These are phyloP conservation scores for Tetragonula clypearis DNA, from an alignment of 1,140 invertebrate genomes.

Conservation along the genomic window DNA sequence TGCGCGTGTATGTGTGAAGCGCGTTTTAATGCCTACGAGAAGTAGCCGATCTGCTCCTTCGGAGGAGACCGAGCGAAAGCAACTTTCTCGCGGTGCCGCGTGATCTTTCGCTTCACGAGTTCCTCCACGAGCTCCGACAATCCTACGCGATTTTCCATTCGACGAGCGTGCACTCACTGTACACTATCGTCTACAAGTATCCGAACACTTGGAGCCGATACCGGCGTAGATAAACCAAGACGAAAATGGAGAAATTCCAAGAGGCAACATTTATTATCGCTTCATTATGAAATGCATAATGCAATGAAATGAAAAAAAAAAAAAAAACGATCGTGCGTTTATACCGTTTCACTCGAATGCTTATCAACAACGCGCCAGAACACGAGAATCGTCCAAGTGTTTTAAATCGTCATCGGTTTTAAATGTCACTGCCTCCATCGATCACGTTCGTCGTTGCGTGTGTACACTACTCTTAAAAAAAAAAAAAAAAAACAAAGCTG, in stretches of 20 bases:
- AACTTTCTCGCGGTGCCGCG: conserved; percentile 61
- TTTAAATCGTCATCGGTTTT: neutral
- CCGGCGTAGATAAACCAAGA: neutral
- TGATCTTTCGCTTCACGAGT: conserved; percentile 58
- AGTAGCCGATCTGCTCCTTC: conserved; percentile 51
- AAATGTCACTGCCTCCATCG: neutral
- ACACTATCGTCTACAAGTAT: neutral
- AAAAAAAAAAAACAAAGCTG: neutral
- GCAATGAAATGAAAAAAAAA: neutral
- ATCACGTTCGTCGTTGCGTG: neutral
- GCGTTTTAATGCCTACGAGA: conserved; percentile 60
- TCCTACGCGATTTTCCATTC: conserved; percentile 40
- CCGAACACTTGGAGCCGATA: neutral
- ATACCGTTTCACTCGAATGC: neutral
- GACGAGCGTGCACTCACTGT: neutral
- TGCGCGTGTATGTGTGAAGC: neutral
- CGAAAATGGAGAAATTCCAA: neutral
- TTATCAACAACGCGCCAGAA: neutral
- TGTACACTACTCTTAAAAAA: neutral
- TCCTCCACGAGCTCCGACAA: conserved; percentile 26
- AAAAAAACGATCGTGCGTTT: neutral
- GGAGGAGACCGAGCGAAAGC: conserved; percentile 59
- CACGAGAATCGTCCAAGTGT: neutral
- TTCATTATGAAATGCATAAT: too few species aligned
- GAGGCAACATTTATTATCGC: neutral